A percentile compares a stretch with the other conserved stretches of the same genome.
These are phyloP conservation scores for Chroicocephalus ridibundus DNA, from an alignment of 2,113 vertebrate species.

Conservation along the genomic window DNA sequence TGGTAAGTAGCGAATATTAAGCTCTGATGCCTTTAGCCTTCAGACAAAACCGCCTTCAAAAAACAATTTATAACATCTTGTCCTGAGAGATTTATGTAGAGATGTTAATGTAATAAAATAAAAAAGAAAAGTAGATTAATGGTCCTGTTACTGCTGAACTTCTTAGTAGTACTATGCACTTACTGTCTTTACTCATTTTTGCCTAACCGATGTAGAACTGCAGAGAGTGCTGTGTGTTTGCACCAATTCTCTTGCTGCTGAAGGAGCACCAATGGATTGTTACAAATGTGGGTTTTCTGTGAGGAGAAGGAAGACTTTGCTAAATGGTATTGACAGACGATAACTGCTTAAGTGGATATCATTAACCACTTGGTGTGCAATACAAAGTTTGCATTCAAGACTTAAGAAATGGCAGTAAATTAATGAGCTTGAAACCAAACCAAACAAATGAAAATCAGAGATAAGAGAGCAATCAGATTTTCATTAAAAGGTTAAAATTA, in stretches of 20 bases:
- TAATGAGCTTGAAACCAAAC: background rate
- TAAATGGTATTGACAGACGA: background rate
- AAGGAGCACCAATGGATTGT: background rate
- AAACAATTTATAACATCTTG: conserved; percentile 34
- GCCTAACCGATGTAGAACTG: background rate
- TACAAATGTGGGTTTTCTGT: background rate
- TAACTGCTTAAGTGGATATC: background rate
- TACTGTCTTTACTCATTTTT: background rate
- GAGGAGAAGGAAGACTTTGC: background rate
- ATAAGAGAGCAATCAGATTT: background rate
- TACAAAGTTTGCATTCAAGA: background rate
- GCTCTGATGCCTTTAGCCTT: background rate
- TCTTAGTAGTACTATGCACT: background rate
- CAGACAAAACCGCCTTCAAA: conserved; percentile 33
- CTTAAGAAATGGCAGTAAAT: background rate
- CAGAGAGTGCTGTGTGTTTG: background rate
- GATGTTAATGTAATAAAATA: conserved; percentile 52
- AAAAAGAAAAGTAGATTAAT: conserved; percentile 29
- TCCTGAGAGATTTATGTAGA: conserved; percentile 1
- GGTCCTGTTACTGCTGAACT: background rate
- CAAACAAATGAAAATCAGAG: background rate
- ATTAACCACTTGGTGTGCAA: background rate
- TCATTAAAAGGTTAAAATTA: background rate
- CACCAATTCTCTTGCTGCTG: background rate
- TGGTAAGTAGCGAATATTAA: conserved; percentile 34